phyloP scores from a whole-genome alignment of 2,113 vertebrate species.

The Notiomystis cincta region DNA sequence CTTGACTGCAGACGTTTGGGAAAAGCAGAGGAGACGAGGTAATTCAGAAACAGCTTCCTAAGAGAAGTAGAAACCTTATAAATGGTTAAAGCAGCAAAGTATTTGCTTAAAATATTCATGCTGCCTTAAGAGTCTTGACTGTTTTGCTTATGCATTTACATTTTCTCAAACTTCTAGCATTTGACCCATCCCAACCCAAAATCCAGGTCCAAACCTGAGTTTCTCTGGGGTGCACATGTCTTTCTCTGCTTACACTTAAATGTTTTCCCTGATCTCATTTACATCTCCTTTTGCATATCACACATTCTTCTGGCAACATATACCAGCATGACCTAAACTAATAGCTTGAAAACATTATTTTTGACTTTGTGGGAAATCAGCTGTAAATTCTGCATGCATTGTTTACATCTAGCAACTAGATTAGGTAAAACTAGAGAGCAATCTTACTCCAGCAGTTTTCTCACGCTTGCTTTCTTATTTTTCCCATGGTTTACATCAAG shows the following conservation, averaged over 20 bases:
- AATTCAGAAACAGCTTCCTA: background rate
- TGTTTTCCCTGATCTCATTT: background rate
- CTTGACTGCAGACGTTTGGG: background rate
- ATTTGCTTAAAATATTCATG: background rate
- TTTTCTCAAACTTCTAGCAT: background rate
- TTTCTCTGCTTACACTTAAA: background rate
- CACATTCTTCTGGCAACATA: background rate
- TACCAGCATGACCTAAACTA: background rate
- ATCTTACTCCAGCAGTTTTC: background rate
- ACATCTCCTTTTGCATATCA: background rate
- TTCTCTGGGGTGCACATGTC: background rate
- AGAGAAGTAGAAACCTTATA: background rate
- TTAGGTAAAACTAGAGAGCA: background rate
- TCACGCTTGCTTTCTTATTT: background rate
- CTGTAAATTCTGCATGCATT: background rate
- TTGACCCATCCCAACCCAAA: background rate
- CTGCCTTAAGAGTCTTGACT: background rate
- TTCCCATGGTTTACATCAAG: background rate
- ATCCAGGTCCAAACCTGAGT: background rate
- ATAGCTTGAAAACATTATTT: background rate
- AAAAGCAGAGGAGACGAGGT: background rate
- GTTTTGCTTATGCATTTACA: background rate
- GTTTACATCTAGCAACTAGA: background rate
- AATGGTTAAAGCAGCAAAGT: background rate
- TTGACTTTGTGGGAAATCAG: background rate